Evolutionary conservation across 2,797 vertebrate species (phyloP), one percentile per base, ranked within the genome.

Genomic region (Crocodylus rhombifer): DNA sequence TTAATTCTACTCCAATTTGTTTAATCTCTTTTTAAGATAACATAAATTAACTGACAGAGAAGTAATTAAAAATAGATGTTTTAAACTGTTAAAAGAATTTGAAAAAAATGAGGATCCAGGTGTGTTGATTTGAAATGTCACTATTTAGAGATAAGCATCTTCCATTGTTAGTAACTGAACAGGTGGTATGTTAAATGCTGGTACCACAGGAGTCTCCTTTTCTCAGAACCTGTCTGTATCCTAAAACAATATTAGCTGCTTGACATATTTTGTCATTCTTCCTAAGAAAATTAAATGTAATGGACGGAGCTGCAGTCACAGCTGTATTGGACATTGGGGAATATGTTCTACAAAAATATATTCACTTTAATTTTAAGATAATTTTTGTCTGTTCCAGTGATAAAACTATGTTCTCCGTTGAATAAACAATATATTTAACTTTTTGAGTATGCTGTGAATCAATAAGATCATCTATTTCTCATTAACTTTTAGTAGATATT

Each of bases 101-200:
- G 79, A 87, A 71, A 83, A 89, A 63, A 9, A 58, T 16, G 79
- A 71, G 28, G 62, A 8, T 92, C 42, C 69, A 77, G 42, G 86
- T 93, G 28, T 78, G 51, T 91, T 89, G 61, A 80, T 33, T 63
- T 88, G n/a, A 92, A 86, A 74, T 81, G 56, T 95, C 61, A 94
- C 79, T 28, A 92, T 65, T 89, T 81, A 28, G 28, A 69, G 74
- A 28, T 73, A 56, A 91, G 16, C 67, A 7, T 7, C 7, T 76
- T 71, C 63, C 78, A 17, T 25, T 88, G 89, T 65, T 15, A 77
- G 21, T 80, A 84, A 11, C 36, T 91, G 42, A 90, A 80, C 28
- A 58, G n/a, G 55, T 85, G 14, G 11, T 84, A 3, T 61, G 42
- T 30, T 63, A 51, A 81, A 81, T 63, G 67, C 9, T 21, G 26